A percentile compares a stretch with the other conserved stretches of the same genome.
These are phyloP conservation scores for Rhagoletis zephyria DNA, from an alignment of 1,140 invertebrate genomes.

Conservation along the genomic window DNA sequence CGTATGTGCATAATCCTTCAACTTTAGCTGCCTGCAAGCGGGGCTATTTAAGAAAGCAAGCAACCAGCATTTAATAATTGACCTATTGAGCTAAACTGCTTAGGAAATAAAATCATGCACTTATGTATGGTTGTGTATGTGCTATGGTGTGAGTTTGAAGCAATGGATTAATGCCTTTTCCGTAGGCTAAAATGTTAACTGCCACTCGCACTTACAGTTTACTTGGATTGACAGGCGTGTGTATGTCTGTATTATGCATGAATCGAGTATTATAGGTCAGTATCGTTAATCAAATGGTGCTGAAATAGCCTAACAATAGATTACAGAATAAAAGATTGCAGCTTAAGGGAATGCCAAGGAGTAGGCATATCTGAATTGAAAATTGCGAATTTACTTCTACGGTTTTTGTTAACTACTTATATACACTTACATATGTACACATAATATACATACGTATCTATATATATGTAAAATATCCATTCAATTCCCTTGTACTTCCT, in stretches of 20 bases:
- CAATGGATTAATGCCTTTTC: background rate
- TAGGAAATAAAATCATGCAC: background rate
- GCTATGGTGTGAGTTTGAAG: background rate
- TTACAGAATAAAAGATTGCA: background rate
- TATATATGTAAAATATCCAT: constrained; percentile 17
- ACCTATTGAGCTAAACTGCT: constrained; percentile 17
- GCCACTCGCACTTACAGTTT: background rate
- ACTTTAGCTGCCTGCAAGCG: background rate
- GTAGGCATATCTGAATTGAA: background rate
- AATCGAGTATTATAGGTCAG: background rate
- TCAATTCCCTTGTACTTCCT: constrained; percentile 21
- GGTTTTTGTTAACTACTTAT: background rate
- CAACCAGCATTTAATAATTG: constrained; percentile 23
- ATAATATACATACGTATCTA: background rate
- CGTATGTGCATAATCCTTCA: background rate
- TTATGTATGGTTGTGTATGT: background rate
- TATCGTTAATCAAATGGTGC: constrained; percentile 15
- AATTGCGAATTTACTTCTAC: background rate
- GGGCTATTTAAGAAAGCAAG: constrained; percentile 32
- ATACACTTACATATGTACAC: background rate
- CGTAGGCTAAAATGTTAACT: background rate
- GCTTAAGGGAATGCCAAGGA: background rate
- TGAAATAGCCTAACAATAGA: background rate
- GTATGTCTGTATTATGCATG: background rate
- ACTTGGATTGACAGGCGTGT: background rate